These are phyloP conservation scores for Hystrix brachyura DNA, from an alignment of 2,113 vertebrate genomes.

Conservation along the genomic window DNA sequence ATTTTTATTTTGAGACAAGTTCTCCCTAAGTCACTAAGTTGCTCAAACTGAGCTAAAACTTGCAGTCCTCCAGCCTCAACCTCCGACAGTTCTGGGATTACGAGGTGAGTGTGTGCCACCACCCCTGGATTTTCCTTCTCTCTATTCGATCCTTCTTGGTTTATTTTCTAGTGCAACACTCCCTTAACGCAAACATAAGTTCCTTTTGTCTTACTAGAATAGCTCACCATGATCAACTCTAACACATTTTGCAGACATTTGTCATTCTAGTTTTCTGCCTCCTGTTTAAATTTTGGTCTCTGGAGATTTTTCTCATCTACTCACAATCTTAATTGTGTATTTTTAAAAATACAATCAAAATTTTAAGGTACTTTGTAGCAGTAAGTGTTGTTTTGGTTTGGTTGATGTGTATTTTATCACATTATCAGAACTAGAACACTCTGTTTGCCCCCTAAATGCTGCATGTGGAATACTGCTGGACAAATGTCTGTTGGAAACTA, in stretches of 20 bases:
- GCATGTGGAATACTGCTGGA: not conserved
- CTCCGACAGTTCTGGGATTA: not conserved
- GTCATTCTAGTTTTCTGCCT: not conserved
- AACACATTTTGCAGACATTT: not conserved
- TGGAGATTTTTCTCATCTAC: not conserved
- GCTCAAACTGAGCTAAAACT: not conserved
- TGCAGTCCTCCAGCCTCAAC: not conserved
- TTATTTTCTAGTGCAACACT: not conserved
- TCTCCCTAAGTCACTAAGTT: not conserved
- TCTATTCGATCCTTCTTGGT: not conserved
- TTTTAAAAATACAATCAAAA: not conserved
- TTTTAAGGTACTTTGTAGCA: not conserved
- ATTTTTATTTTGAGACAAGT: not conserved
- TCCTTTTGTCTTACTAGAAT: not conserved
- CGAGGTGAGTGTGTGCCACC: not conserved
- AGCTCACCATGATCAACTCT: not conserved
- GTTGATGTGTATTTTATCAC: not conserved
- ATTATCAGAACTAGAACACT: not conserved
- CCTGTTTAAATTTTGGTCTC: not conserved
- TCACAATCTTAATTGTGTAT: not conserved
- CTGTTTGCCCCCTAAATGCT: not conserved
- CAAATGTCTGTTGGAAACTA: not conserved
- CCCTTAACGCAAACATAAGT: not conserved
- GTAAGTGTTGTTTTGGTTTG: not conserved
- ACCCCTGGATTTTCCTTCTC: not conserved